Percentiles rank a stretch among this genome's conserved stretches.
These are phyloP conservation scores for Hemithea aestivaria DNA, from an alignment of 2,888 invertebrate species.

Conservation along the genomic window DNA sequence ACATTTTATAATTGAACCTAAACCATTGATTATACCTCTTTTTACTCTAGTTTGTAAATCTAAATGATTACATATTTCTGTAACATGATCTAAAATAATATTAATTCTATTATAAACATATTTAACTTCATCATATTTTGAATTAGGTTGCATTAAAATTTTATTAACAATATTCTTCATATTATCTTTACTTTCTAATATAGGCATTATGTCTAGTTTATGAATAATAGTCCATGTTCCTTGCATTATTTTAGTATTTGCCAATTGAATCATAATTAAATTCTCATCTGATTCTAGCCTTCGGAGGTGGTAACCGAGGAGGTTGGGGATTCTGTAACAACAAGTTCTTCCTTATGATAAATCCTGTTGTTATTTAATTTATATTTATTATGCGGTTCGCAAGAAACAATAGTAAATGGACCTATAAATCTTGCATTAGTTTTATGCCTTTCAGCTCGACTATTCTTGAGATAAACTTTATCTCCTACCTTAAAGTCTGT, in stretches of 20 bases:
- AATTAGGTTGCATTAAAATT: background rate
- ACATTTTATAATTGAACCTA: conserved; percentile 7
- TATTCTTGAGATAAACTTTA: background rate
- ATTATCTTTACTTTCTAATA: no score
- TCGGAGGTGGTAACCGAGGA: no score
- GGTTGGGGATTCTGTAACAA: no score
- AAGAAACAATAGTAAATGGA: background rate
- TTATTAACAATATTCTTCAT: no score
- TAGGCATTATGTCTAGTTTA: no score
- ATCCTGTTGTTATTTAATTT: background rate
- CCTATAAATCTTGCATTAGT: background rate
- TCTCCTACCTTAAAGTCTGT: no score
- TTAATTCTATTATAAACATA: conserved; percentile 10
- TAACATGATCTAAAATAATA: conserved; percentile 14
- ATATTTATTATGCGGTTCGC: background rate
- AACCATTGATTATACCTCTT: conserved; percentile 8
- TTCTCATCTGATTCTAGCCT: no score
- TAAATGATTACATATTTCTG: conserved; percentile 9
- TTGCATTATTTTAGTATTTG: no score
- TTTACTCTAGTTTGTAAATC: conserved; percentile 10
- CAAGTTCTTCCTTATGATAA: background rate
- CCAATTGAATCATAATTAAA: no score
- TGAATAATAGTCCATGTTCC: no score
- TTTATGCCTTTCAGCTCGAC: conserved; percentile 1
- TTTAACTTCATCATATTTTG: background rate